These are phyloP conservation scores for Drymonia ruficornis DNA, from an alignment of 2,888 invertebrate species.

Conservation along the genomic window DNA sequence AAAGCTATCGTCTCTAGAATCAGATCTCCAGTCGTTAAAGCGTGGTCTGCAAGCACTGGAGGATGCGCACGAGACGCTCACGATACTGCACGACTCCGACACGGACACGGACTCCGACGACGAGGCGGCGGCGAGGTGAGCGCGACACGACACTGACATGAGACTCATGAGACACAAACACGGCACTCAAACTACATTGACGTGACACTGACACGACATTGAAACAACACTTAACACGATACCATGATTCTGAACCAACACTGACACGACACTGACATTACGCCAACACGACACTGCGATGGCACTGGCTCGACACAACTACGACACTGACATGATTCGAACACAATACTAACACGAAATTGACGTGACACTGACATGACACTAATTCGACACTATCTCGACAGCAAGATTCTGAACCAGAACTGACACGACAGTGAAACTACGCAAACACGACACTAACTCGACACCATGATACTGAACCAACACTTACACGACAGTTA, in stretches of 20 bases:
- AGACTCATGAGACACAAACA: neutral
- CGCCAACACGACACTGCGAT: neutral
- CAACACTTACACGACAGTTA: neutral
- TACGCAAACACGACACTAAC: neutral
- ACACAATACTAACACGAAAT: neutral
- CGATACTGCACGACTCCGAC: slow-evolving; percentile 68
- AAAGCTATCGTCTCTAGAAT: slow-evolving; percentile 17
- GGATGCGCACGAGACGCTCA: slow-evolving; percentile 61
- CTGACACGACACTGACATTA: slow-evolving; percentile 42
- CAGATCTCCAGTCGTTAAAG: slow-evolving; percentile 47
- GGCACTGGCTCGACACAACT: neutral
- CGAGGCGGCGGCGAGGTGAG: slow-evolving; percentile 46
- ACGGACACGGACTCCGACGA: slow-evolving; percentile 59
- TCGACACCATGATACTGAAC: neutral
- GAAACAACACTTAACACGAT: neutral
- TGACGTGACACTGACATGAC: slow-evolving; percentile 2
- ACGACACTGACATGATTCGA: neutral
- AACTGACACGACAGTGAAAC: neutral
- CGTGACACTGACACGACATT: neutral
- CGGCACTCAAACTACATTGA: neutral
- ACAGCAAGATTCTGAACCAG: too few relatives aligned
- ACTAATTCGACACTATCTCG: slow-evolving; percentile 25
- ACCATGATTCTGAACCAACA: slow-evolving; percentile 63
- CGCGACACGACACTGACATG: neutral
- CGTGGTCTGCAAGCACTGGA: slow-evolving; percentile 54